Evolutionary conservation across 2,888 invertebrate genomes (phyloP).

Genomic region (Phyto melanocephala): DNA sequence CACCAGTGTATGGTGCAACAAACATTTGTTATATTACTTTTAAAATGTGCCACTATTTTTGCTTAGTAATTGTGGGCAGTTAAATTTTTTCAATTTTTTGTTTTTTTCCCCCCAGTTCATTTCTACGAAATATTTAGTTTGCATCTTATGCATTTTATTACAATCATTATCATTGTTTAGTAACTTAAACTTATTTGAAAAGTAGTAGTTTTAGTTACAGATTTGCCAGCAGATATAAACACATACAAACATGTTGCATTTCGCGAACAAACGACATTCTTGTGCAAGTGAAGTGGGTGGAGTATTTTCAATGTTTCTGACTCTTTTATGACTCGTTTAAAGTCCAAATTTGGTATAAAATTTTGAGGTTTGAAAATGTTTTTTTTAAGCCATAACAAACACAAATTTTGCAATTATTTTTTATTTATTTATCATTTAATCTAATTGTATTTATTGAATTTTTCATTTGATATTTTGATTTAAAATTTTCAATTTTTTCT

Average conservation of each 20-base stretch:
- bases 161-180: conserved; percentile 49
- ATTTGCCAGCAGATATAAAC: neutral
- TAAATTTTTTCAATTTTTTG: neutral
- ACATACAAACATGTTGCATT: no score
- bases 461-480: neutral
- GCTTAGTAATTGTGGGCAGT: conserved; percentile 40
- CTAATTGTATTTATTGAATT: conserved; percentile 45
- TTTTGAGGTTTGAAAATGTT: conserved; percentile 17
- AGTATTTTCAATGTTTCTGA: conserved; percentile 45
- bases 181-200: neutral
- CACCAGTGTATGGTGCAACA: neutral
- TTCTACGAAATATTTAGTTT: conserved; percentile 43
- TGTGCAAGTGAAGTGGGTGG: conserved; percentile 61
- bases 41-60: conserved; percentile 30
- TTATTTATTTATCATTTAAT: conserved; percentile 58
- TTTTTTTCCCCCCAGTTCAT: neutral
- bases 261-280: conserved; percentile 27
- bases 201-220: neutral
- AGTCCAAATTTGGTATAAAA: conserved; percentile 22
- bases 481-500: neutral
- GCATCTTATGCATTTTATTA: conserved; percentile 46
- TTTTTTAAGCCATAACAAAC: neutral
- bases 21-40: conserved; percentile 1
- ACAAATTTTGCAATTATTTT: conserved; percentile 55
- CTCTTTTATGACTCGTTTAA: conserved; percentile 27